Percentiles rank a stretch among this genome's conserved stretches.
Conservation (phyloP, 1,140 invertebrate genomes). For the Kradibia gibbosae region DNA sequence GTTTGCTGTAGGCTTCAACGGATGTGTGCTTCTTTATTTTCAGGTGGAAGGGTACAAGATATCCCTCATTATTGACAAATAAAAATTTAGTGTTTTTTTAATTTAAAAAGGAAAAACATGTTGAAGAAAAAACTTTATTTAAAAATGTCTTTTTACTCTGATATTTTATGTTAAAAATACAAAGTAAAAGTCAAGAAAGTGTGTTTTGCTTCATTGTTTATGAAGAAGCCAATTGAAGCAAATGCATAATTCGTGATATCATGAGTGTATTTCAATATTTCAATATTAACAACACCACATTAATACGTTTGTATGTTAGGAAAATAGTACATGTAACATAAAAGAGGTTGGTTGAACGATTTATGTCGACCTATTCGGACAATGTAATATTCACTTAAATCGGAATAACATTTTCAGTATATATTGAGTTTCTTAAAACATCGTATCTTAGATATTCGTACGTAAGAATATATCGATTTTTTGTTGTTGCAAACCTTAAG, state of each 20-base stretch:
- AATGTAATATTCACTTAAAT: conserved; percentile 38
- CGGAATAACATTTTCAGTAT: conserved; percentile 40
- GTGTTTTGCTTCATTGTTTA: conserved; percentile 31
- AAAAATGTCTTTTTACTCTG: conserved; percentile 38
- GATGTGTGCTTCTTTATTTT: conserved; percentile 47
- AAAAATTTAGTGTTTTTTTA: conserved; percentile 47
- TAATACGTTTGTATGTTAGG: conserved; percentile 50
- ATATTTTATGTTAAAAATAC: conserved; percentile 44
- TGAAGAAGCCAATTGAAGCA: conserved; percentile 30
- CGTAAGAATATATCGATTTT: conserved; percentile 55
- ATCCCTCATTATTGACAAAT: conserved; percentile 34
- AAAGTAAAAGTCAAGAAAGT: conserved; percentile 38
- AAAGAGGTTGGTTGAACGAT: conserved; percentile 41
- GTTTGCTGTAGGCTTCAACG: conserved; percentile 20
- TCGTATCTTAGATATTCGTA: conserved; percentile 38
- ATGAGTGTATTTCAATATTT: conserved; percentile 56
- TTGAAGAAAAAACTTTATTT: conserved; percentile 35
- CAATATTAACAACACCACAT: conserved; percentile 56
- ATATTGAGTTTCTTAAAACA: conserved; percentile 30
- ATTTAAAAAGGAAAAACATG: conserved; percentile 35
- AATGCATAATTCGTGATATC: conserved; percentile 56
- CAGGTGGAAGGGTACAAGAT: neutral
- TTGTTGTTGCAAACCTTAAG: conserved; percentile 56
- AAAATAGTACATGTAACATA: conserved; percentile 49
- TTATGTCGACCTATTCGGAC: conserved; percentile 38